These are phyloP conservation scores for Eilema griseolum DNA, from an alignment of 2,888 invertebrate species.

Conservation along the genomic window DNA sequence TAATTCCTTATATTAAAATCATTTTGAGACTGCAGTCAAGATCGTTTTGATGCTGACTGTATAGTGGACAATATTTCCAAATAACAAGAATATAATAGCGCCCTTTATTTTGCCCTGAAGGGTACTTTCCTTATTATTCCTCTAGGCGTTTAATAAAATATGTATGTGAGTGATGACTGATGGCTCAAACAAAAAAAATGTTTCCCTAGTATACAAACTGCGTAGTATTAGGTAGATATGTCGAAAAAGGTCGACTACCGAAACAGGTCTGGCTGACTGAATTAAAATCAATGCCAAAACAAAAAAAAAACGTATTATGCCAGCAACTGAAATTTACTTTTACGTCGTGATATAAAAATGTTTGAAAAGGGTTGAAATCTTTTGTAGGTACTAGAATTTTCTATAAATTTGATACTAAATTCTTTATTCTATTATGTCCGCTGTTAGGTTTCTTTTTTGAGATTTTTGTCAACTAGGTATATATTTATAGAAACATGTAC, in stretches of 20 bases:
- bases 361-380: not conserved
- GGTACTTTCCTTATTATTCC: constrained; percentile 3
- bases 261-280: constrained; percentile 3
- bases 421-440: not conserved
- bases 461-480: too few species aligned
- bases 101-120: constrained; percentile 17
- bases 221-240: not conserved
- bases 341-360: not conserved
- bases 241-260: not conserved
- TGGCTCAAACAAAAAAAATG: not conserved
- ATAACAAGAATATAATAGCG: not conserved
- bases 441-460: not conserved
- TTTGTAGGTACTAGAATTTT: not conserved
- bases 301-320: not conserved
- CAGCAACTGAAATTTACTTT: not conserved
- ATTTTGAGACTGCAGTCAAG: too few species aligned
- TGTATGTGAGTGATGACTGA: not conserved
- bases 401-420: not conserved
- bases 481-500: too few species aligned
- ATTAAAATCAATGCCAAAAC: constrained; percentile 4
- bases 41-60: too few species aligned
- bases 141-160: constrained; percentile 1
- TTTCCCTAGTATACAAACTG: not conserved
- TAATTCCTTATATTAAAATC: too few species aligned
- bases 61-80: not conserved